phyloP scores from a whole-genome alignment of 1,140 invertebrate genomes.

The Psix sp. region DNA sequence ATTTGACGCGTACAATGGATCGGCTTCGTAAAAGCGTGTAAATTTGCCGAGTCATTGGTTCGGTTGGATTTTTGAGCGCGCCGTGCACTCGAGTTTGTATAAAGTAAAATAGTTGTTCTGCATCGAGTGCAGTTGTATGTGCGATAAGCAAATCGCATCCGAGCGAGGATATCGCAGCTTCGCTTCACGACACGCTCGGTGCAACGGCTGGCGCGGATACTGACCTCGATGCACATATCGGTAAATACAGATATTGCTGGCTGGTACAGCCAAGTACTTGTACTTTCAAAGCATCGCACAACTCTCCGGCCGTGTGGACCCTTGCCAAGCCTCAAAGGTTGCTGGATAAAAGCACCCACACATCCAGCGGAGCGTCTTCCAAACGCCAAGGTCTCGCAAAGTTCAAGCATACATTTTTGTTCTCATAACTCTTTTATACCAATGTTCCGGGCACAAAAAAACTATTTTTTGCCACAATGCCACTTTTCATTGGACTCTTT shows the following conservation, averaged over 20 bases:
- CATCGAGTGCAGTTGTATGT: too few species aligned
- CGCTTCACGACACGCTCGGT: too few species aligned
- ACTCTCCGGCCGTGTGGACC: slow-evolving; percentile 57
- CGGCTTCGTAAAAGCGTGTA: too few species aligned
- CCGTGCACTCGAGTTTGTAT: too few species aligned
- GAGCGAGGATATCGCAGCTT: too few species aligned
- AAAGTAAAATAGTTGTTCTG: too few species aligned
- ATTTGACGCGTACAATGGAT: too few species aligned
- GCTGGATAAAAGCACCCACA: slow-evolving; percentile 44
- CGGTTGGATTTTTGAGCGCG: too few species aligned
- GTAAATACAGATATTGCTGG: slow-evolving; percentile 53
- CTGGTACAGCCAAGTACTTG: slow-evolving; percentile 35
- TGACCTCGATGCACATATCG: slow-evolving; percentile 48
- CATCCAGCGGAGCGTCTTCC: slow-evolving; percentile 23
- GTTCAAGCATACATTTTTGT: slow-evolving; percentile 56
- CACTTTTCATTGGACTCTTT: slow-evolving; percentile 31
- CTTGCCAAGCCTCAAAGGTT: slow-evolving; percentile 61
- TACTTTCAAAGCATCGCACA: slow-evolving; percentile 54
- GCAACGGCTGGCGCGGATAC: too few species aligned
- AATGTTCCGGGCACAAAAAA: slow-evolving; percentile 7
- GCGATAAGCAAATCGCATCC: too few species aligned
- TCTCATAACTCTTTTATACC: slow-evolving; percentile 36
- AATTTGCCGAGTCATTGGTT: too few species aligned
- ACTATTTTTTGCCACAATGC: slow-evolving; percentile 12
- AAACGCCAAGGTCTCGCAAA: slow-evolving; percentile 25